Conservation (phyloP, 2,797 vertebrate genomes). For the Glossophaga mutica region DNA sequence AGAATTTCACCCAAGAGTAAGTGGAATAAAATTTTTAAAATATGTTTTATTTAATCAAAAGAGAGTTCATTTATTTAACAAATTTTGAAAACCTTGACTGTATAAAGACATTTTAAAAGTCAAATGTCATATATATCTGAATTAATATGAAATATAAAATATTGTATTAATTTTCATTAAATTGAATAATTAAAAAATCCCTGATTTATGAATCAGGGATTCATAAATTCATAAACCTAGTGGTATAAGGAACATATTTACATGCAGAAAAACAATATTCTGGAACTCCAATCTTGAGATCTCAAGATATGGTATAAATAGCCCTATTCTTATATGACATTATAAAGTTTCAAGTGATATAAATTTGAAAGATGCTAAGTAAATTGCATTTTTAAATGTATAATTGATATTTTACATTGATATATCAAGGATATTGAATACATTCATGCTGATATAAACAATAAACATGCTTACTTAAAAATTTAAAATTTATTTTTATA, state of each 20-base stretch:
- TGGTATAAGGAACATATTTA: background rate
- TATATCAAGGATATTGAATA: background rate
- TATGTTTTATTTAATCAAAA: background rate
- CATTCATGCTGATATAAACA: background rate
- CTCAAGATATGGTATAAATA: background rate
- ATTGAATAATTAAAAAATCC: background rate
- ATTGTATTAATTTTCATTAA: background rate
- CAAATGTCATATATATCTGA: background rate
- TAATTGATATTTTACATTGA: background rate
- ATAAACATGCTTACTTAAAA: background rate
- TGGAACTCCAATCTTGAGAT: accelerated
- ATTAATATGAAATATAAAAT: background rate
- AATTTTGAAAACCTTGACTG: background rate
- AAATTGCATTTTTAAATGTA: background rate
- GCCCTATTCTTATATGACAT: background rate
- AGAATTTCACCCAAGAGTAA: background rate
- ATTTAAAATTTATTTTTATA: background rate
- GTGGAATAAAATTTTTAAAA: background rate
- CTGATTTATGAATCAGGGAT: background rate
- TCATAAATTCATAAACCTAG: no score
- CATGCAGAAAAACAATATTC: background rate
- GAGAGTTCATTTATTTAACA: background rate
- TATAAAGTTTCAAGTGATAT: background rate
- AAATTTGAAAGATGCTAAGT: background rate
- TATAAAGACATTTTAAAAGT: background rate